Evolutionary conservation across 1,140 invertebrate genomes (phyloP).

Genomic region (Lanistes nyassanus): DNA sequence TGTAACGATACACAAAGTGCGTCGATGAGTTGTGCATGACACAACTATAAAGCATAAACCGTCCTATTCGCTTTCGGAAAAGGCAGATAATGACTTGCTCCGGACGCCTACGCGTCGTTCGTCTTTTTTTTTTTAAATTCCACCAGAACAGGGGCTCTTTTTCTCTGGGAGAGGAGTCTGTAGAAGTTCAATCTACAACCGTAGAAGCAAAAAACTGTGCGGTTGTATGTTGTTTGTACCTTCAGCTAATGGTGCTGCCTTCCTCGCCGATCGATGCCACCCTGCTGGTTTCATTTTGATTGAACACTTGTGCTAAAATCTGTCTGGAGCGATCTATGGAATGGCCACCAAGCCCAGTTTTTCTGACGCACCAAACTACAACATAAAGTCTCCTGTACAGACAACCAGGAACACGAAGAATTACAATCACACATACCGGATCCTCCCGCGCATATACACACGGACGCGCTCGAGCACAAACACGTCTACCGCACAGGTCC

Average conservation of each 20-base stretch:
- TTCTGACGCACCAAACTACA: background rate
- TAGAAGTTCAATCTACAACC: background rate
- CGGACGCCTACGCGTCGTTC: too few relatives aligned
- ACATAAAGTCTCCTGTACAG: background rate
- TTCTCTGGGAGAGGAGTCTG: too few relatives aligned
- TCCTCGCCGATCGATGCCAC: background rate
- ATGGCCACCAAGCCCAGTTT: background rate
- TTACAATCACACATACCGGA: background rate
- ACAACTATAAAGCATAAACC: too few relatives aligned
- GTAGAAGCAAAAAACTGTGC: background rate
- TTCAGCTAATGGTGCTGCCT: background rate
- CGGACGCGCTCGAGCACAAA: slow-evolving; percentile 1
- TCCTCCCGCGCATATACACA: background rate
- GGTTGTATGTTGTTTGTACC: background rate
- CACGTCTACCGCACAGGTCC: background rate
- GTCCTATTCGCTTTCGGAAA: too few relatives aligned
- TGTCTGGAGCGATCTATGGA: background rate
- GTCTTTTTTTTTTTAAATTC: too few relatives aligned
- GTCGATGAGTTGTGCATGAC: too few relatives aligned
- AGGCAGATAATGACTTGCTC: too few relatives aligned
- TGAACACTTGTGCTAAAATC: too few relatives aligned
- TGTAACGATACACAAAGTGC: too few relatives aligned
- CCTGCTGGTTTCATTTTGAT: background rate
- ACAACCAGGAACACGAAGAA: background rate
- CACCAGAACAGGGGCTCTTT: too few relatives aligned